Evolutionary conservation across 2,113 vertebrate species (phyloP).

Genomic region (Eptatretus burgeri): DNA sequence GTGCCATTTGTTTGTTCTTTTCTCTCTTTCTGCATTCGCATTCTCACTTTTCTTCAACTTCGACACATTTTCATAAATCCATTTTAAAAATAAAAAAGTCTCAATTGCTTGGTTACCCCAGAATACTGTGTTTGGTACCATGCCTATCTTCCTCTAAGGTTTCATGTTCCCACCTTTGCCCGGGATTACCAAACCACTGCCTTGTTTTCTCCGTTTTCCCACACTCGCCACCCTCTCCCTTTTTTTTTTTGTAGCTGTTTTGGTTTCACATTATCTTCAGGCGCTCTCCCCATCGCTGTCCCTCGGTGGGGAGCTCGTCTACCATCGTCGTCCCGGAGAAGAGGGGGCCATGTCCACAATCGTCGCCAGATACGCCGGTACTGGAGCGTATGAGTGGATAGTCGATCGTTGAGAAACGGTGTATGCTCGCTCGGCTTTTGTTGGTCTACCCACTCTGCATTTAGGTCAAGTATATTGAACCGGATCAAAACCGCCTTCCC

Average conservation of each 20-base stretch:
- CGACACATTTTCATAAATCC: too few species aligned
- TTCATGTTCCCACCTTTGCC: neutral
- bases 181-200: neutral
- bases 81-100: too few species aligned
- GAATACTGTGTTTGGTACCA: too few species aligned
- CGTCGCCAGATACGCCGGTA: constrained; percentile 67
- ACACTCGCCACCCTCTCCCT: neutral
- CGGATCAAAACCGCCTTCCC: too few species aligned
- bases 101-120: too few species aligned
- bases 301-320: constrained; percentile 73
- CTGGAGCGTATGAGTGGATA: neutral
- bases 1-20: too few species aligned
- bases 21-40: too few species aligned
- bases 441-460: too few species aligned
- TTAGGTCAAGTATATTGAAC: too few species aligned
- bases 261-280: constrained; percentile 85
- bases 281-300: constrained; percentile 50
- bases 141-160: neutral
- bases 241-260: constrained; percentile 29
- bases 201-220: constrained; percentile 10
- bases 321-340: constrained; percentile 55
- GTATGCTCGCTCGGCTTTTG: too few species aligned
- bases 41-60: too few species aligned
- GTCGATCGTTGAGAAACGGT: neutral
- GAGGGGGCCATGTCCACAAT: constrained; percentile 74